Evolutionary conservation across 2,888 invertebrate genomes (phyloP).

Genomic region (Meliscaeva auricollis): DNA sequence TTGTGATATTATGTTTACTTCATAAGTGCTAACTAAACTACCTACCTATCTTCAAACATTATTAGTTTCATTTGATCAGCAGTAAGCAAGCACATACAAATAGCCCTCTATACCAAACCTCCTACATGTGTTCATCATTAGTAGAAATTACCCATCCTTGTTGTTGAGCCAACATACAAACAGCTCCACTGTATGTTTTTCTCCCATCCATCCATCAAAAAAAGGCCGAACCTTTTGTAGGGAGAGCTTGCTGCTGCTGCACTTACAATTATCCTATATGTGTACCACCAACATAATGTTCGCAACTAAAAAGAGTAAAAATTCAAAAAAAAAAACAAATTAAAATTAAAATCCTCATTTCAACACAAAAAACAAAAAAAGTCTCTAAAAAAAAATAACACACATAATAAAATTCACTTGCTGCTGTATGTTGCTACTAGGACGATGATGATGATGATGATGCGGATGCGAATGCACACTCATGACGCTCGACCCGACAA

Average conservation of each 20-base stretch:
- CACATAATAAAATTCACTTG: conserved; percentile 59
- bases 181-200: conserved; percentile 56
- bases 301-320: conserved; percentile 57
- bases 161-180: not conserved
- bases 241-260: conserved; percentile 12
- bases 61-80: too few species aligned
- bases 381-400: conserved; percentile 63
- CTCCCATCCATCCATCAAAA: not conserved
- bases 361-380: conserved; percentile 32
- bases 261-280: conserved; percentile 67
- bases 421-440: conserved; percentile 3
- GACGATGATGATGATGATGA: conserved; percentile 45
- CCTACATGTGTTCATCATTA: not conserved
- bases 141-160: not conserved
- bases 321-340: not conserved
- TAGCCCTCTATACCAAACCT: not conserved
- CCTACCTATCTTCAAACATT: too few species aligned
- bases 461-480: conserved; percentile 21
- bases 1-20: too few species aligned
- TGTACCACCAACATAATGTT: conserved; percentile 44
- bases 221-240: conserved; percentile 31
- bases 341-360: conserved; percentile 31
- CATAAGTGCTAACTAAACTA: too few species aligned
- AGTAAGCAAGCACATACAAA: not conserved
- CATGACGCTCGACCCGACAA: conserved; percentile 15